Base-by-base conservation (phyloP, 2,888 invertebrate genomes). In the Listrodromus nycthemerus region DNA sequence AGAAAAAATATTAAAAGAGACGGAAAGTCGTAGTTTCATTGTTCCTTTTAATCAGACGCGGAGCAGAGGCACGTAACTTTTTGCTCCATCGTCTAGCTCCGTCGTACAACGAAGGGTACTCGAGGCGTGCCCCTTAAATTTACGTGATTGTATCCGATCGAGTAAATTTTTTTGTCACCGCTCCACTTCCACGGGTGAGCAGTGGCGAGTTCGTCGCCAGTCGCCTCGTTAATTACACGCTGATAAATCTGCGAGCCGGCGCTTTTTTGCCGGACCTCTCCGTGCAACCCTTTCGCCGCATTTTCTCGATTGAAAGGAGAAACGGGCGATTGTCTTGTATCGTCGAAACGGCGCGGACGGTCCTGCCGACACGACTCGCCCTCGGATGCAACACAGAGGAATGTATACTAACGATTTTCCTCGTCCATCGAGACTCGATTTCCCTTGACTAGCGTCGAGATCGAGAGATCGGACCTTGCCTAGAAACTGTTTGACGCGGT, bases 91-190 rank as follows among this genome's bases (percentile, higher is more conserved):
- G 30, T 21, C 48, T 33, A 10, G 10, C 33, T 27, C 82, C 82
- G 73, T 84, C 75, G 86, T 41, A 0, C 1, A 83, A 85, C 85
- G 86, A 50, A 86, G 84, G 87, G 86, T 19, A 30, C 87, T 69
- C 80, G 79, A n/a, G n/a, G 30, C 75, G 80, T 82, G 80, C 76
- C 73, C 85, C 77, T 88, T 86, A 88, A 91, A 91, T 91, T 92
- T 89, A 91, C 90, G 91, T 88, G 90, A 91, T 90, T 89, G 90
- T 89, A 91, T 90, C 86, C 87, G 85, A 66, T 85, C 85, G 82
- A 69, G 73, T 70, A 41, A 3, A 13, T 86, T 89, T 91, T 90
- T 91, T 90, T 89, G 86, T 45, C 19, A 71, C 10, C 52, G 10
- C 41, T 41, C 52, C 52, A 50, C 37, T 37, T 41, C 48, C 1